These are phyloP conservation scores for Hanleya hanleyi DNA, from an alignment of 2,888 invertebrate species.

Conservation along the genomic window DNA sequence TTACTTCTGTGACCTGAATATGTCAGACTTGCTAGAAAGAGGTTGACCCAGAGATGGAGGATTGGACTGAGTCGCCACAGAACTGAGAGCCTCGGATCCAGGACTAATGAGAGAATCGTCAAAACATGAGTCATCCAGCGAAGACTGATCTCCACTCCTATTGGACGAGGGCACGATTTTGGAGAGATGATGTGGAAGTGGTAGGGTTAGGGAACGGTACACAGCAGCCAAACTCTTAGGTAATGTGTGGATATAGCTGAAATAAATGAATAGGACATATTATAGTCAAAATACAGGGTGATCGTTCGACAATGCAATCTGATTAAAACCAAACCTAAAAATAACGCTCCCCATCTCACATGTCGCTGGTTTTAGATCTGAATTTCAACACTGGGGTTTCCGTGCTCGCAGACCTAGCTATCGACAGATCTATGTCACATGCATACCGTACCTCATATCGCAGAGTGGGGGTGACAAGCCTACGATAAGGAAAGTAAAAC, in stretches of 20 bases:
- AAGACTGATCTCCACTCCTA: neutral
- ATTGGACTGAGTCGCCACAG: neutral
- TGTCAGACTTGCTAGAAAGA: neutral
- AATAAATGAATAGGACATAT: neutral
- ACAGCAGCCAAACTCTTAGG: constrained; percentile 54
- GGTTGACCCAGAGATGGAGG: neutral
- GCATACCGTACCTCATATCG: too few species aligned
- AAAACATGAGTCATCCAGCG: neutral
- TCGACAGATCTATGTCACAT: too few species aligned
- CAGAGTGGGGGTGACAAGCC: too few species aligned
- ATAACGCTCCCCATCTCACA: too few species aligned
- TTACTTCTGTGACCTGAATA: neutral
- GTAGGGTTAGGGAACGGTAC: constrained; percentile 65
- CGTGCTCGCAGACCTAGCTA: too few species aligned
- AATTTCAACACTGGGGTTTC: too few species aligned
- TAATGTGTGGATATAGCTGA: constrained; percentile 53
- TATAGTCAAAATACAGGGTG: too few species aligned
- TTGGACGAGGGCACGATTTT: constrained; percentile 49
- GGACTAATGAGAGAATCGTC: neutral
- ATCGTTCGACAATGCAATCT: too few species aligned
- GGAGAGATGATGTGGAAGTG: constrained; percentile 53
- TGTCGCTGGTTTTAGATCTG: too few species aligned
- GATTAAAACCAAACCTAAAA: too few species aligned
- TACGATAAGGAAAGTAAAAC: too few species aligned
- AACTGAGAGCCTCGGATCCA: neutral